Evolutionary conservation across 2,797 vertebrate species (phyloP), one percentile per base, ranked within the genome.

Genomic region (Chloroceryle inda): DNA sequence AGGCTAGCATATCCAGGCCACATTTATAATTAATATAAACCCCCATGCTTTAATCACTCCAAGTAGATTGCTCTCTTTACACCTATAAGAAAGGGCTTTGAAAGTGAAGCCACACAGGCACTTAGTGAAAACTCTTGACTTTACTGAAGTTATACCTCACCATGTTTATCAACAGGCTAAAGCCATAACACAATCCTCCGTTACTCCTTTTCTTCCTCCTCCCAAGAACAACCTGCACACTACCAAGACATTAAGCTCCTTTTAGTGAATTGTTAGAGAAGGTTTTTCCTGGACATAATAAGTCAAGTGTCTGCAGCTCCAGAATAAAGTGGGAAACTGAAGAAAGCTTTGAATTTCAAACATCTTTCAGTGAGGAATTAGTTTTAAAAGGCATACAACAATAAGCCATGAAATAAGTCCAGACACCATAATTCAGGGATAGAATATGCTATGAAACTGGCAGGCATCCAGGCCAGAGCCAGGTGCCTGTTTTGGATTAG

Each of bases 401-500:
- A 96, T 96, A 93, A 96, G 96, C 92, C 88, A 83, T 94, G 92
- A 96, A 94, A 89, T 96, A 93, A 95, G 78, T 83, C 96, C 95
- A 97, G 96, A 96, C 96, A 89, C 93, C 89, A 80, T 94, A 96
- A 97, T 97, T 97, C 97, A 97, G 91, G 96, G 96, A 90, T 79
- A 95, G 97, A 97, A 90, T 94, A 89, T 91, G 85, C 93, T 97
- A 71, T 96, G 96, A 91, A 97, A 84, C 93, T 98, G 97, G 96
- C 96, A 95, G 89, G 78, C 82, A 23, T 96, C 98, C 97, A 98
- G 89, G 58, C 79, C 85, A 69, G 80, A 96, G 95, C 97, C 98
- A 98, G 98, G 98, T 98, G 98, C 96, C 97, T 97, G 76, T 81
- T 88, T 95, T 98, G 97, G 97, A 97, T 94, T 56, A 31, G 62